Evolutionary conservation across 2,888 invertebrate species (phyloP).

Genomic region (Apamea monoglypha): DNA sequence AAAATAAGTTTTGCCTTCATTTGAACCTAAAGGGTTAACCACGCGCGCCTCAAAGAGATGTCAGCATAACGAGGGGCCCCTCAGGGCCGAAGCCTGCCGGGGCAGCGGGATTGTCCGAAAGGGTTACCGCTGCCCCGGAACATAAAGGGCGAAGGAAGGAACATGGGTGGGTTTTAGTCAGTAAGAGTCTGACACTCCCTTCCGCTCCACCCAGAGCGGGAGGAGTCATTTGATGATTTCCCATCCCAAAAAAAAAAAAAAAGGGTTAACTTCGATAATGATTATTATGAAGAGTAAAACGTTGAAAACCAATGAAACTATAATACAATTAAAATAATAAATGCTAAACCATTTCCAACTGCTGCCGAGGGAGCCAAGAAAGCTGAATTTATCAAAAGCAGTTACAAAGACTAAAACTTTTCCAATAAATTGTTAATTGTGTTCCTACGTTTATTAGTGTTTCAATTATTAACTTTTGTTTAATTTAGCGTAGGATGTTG

Average conservation of each 20-base stretch:
- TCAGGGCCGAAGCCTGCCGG: too few species aligned
- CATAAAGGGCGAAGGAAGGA: too few species aligned
- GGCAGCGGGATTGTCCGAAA: too few species aligned
- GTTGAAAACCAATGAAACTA: not conserved
- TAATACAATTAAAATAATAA: slow-evolving; percentile 16
- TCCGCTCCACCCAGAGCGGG: too few species aligned
- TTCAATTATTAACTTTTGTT: not conserved
- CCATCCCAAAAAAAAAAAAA: too few species aligned
- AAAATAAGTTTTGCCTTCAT: not conserved
- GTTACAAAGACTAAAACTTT: slow-evolving; percentile 25
- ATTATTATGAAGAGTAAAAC: not conserved
- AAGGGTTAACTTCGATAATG: not conserved
- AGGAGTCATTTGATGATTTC: too few species aligned
- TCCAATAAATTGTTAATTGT: not conserved
- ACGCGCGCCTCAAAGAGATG: too few species aligned
- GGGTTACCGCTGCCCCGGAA: too few species aligned
- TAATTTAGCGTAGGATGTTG: not conserved
- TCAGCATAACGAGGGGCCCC: too few species aligned
- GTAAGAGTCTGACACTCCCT: too few species aligned
- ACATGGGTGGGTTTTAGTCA: too few species aligned
- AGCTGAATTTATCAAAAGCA: slow-evolving; percentile 22
- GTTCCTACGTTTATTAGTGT: not conserved
- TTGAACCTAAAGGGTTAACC: not conserved
- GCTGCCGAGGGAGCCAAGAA: slow-evolving; percentile 15
- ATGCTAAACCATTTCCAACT: not conserved